Evolutionary conservation across 2,797 vertebrate species (phyloP).

Genomic region (Onychomys torridus): DNA sequence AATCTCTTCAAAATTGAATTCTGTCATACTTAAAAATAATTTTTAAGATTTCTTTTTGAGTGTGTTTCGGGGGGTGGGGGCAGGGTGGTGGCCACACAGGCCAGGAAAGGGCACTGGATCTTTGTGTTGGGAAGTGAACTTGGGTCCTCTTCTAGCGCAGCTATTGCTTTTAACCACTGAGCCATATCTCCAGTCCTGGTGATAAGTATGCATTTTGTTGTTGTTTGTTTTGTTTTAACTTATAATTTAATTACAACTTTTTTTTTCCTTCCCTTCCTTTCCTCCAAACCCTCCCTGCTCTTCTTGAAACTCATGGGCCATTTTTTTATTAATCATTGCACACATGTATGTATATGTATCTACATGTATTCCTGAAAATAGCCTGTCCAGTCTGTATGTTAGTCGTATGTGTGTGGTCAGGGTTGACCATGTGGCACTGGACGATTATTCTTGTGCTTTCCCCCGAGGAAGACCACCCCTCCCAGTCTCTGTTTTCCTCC

Average conservation of each 20-base stretch:
- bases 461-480: too few species aligned
- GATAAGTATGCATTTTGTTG: background rate
- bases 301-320: background rate
- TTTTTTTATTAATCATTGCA: background rate
- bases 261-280: background rate
- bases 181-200: background rate
- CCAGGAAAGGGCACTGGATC: background rate
- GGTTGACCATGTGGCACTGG: background rate
- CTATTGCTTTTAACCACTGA: background rate
- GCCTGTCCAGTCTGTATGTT: background rate
- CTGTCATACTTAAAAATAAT: background rate
- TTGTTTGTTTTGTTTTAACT: background rate
- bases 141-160: background rate
- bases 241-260: background rate
- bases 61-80: background rate
- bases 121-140: background rate
- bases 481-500: background rate
- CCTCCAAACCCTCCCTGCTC: background rate
- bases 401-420: background rate
- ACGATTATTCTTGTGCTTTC: background rate
- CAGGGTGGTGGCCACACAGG: background rate
- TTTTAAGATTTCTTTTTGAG: background rate
- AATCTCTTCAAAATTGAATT: background rate
- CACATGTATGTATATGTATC: background rate
- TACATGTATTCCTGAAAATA: background rate